These are phyloP conservation scores for Akabosia matsudoensis DNA, from an alignment of 1,140 invertebrate species.

Conservation along the genomic window DNA sequence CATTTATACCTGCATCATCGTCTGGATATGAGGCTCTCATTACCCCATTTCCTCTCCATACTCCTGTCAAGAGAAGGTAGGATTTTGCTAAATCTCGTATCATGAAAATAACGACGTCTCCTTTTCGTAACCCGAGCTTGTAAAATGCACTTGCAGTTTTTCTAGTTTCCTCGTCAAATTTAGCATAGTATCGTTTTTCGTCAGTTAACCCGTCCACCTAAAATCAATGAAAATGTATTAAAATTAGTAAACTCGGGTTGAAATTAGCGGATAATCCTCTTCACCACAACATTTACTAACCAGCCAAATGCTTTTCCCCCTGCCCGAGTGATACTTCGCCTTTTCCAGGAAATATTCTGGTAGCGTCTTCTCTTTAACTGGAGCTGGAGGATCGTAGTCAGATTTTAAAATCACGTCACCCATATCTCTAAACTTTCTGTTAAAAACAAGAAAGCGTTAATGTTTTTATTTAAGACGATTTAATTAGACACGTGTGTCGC, in stretches of 20 bases:
- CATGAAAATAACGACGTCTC: slow-evolving; percentile 39
- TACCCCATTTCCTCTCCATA: slow-evolving; percentile 34
- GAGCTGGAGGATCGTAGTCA: neutral
- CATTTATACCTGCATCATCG: slow-evolving; percentile 4
- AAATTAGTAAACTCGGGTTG: too few relatives aligned
- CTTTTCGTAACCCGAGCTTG: slow-evolving; percentile 39
- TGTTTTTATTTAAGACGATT: too few relatives aligned
- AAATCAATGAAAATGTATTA: neutral
- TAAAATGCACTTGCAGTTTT: slow-evolving; percentile 37
- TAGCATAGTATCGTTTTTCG: slow-evolving; percentile 17
- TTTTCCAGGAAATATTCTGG: slow-evolving; percentile 9
- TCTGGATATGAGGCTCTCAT: slow-evolving; percentile 23
- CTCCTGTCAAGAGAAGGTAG: slow-evolving; percentile 16
- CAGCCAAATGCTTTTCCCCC: neutral
- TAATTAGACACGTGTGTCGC: too few relatives aligned
- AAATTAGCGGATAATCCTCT: too few relatives aligned
- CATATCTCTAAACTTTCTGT: too few relatives aligned
- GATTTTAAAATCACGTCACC: neutral
- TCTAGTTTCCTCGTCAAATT: slow-evolving; percentile 36
- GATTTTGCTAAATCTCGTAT: slow-evolving; percentile 24
- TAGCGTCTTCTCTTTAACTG: neutral
- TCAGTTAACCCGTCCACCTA: slow-evolving; percentile 37
- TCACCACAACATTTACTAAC: too few relatives aligned
- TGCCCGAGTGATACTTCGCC: neutral
- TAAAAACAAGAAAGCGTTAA: too few relatives aligned